Evolutionary conservation across 2,113 vertebrate species (phyloP).

Genomic region (Heterotis niloticus): DNA sequence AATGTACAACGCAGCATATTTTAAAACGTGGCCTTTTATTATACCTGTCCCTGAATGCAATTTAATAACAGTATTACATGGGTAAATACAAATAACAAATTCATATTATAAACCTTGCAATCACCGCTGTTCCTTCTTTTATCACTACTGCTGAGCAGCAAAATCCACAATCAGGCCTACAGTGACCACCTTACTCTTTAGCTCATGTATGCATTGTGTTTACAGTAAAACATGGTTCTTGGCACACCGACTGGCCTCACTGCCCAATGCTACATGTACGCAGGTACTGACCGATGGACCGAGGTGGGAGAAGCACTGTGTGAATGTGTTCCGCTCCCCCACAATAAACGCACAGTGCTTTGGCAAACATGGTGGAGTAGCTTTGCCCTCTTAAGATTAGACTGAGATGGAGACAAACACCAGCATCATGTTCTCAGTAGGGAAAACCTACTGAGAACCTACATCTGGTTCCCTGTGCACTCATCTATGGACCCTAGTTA

Average conservation of each 20-base stretch:
- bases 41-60: background rate
- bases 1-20: constrained; percentile 40
- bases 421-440: no score
- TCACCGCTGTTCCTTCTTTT: background rate
- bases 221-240: no score
- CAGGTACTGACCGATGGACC: no score
- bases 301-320: no score
- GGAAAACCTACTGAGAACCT: no score
- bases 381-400: no score
- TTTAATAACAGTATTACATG: background rate
- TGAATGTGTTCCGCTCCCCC: no score
- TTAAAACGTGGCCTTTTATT: constrained; percentile 22
- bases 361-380: no score
- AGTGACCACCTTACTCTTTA: background rate
- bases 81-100: background rate
- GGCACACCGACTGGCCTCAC: no score
- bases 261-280: no score
- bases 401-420: no score
- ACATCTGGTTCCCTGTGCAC: background rate
- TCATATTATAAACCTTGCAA: background rate
- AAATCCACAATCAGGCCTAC: background rate
- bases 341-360: no score
- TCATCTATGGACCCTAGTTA: background rate
- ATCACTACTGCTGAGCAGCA: background rate
- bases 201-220: background rate